Conservation (phyloP, 2,113 vertebrate genomes). For the Diphyllodes magnificus region DNA sequence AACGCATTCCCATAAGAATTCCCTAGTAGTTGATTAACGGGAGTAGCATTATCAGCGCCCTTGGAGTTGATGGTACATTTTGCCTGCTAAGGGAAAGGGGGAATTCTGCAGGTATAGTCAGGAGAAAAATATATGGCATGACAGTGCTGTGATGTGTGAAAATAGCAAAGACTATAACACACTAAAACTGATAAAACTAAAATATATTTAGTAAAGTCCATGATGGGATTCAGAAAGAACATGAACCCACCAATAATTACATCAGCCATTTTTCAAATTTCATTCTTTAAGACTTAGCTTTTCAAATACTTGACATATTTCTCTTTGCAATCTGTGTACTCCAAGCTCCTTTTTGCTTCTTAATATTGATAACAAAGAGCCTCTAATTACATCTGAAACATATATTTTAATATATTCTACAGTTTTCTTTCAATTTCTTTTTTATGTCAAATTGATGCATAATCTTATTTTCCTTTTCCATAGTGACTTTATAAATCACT, state of each 20-base stretch:
- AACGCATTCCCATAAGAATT: background rate
- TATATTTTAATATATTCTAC: background rate
- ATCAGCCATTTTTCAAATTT: background rate
- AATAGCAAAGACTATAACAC: background rate
- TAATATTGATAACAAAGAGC: background rate
- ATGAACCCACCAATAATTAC: background rate
- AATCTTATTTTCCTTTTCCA: background rate
- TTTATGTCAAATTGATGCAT: background rate
- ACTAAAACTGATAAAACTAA: constrained; percentile 8
- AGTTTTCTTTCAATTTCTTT: background rate
- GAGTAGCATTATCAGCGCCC: background rate
- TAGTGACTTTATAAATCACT: background rate
- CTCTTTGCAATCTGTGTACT: background rate
- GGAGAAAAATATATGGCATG: background rate
- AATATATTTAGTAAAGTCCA: background rate
- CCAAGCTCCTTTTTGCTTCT: background rate
- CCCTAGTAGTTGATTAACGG: background rate
- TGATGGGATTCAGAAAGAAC: background rate
- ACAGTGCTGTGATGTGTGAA: background rate
- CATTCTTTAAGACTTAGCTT: background rate
- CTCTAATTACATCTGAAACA: background rate
- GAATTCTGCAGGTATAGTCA: background rate
- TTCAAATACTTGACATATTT: background rate
- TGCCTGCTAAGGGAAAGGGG: background rate
- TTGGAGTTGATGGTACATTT: background rate